Evolutionary conservation across 1,140 invertebrate genomes (phyloP).

Genomic region (Trichonephila inaurata): DNA sequence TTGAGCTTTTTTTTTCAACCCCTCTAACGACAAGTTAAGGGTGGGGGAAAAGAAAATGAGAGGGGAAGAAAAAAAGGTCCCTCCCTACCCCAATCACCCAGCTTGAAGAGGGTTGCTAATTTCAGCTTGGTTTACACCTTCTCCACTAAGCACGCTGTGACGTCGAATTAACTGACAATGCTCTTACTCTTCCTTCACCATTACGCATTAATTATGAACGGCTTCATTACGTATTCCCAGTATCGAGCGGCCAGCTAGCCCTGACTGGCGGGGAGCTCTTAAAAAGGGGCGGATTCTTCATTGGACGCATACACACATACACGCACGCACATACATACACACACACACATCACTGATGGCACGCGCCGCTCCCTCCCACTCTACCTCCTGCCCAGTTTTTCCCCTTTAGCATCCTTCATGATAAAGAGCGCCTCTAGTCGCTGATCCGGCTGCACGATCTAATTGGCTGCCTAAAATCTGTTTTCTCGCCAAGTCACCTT

Average conservation of each 20-base stretch:
- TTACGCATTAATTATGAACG: slow-evolving; percentile 77
- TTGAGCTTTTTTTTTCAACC: slow-evolving; percentile 34
- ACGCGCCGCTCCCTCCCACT: slow-evolving; percentile 62
- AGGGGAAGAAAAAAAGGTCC: slow-evolving; percentile 68
- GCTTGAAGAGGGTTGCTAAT: slow-evolving; percentile 75
- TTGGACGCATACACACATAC: slow-evolving; percentile 65
- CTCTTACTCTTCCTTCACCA: slow-evolving; percentile 74
- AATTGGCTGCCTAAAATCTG: slow-evolving; percentile 73
- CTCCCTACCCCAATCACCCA: slow-evolving; percentile 67
- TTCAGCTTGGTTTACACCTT: slow-evolving; percentile 77
- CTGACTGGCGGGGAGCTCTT: slow-evolving; percentile 76
- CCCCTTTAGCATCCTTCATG: slow-evolving; percentile 74
- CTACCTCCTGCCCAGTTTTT: slow-evolving; percentile 67
- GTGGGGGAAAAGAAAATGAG: slow-evolving; percentile 61
- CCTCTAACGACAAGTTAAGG: slow-evolving; percentile 73
- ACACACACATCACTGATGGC: slow-evolving; percentile 73
- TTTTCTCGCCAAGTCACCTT: slow-evolving; percentile 67
- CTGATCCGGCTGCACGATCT: slow-evolving; percentile 66
- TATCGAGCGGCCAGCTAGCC: slow-evolving; percentile 71
- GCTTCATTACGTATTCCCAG: slow-evolving; percentile 76
- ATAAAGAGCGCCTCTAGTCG: slow-evolving; percentile 52
- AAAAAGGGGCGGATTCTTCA: slow-evolving; percentile 77
- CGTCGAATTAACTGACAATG: slow-evolving; percentile 77
- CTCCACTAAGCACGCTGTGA: slow-evolving; percentile 71
- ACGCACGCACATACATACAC: slow-evolving; percentile 66